Base-by-base conservation (phyloP, 2,797 vertebrate genomes). In the Psittacula echo region DNA sequence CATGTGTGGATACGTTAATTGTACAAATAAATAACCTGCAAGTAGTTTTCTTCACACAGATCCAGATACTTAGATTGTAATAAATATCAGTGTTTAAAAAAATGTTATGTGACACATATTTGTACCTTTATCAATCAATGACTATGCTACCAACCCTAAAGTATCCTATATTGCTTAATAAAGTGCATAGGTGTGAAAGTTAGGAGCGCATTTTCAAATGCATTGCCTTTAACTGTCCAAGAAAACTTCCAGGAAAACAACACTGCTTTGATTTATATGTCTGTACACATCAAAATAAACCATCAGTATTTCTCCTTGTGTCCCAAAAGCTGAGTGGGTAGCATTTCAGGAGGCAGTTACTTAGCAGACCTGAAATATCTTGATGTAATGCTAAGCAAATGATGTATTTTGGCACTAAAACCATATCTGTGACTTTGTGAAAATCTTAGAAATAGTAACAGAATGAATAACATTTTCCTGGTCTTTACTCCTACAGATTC, bases 321-420 rank as follows among this genome's bases (percentile, higher is more conserved):
- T 39, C 76, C 67, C 23, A 71, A 62, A 79, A 90, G 37, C 65
- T 67, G 72, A 85, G 60, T 87, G 85, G 51, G 77, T 70, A 73
- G 68, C 68, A 64, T 88, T 96, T 89, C 42, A 85, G 67, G 54
- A 75, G 34, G 32, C 24, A 90, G 37, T 80, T 86, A 61, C 78
- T 93, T 87, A 91, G 58, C 61, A 94, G 34, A 87, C 62, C 60
- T 91, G 78, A 94, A 94, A 66, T 79, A 92, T 60, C 77, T 84
- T 83, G 41, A 72, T 73, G 15, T 65, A 82, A 73, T 42, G 19
- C 41, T 56, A 74, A 77, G 34, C 4, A 88, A 96, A 70, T 67
- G 1, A 85, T 75, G 26, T 19, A 54, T 88, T 93, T 92, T 85
- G 70, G 56, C 87, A 94, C 29, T 81, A 54, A 87, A 77, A 79